Base-by-base conservation (phyloP, 2,797 vertebrate genomes). In the Falco rusticolus region DNA sequence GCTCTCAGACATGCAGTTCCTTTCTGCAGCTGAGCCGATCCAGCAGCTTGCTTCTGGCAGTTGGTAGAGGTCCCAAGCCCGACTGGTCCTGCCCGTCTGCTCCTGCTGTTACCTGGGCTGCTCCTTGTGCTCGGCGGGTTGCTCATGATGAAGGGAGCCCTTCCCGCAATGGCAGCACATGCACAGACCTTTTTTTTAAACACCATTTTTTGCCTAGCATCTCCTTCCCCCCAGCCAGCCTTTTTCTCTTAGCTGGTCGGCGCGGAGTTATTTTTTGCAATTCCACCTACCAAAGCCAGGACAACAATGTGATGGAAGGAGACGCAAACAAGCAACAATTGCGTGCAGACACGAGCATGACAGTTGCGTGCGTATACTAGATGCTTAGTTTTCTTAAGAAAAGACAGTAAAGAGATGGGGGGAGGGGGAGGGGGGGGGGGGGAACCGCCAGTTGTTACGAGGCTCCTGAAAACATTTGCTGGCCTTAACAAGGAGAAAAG, bases 11-110 rank as follows among this genome's bases (percentile, higher is more conserved):
- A 3, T 7, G 5, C 60, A 77, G 16, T 3, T 84, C n/a, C 8
- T 48, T 60, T 37, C 60, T 6, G 16, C 4, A 4, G 34, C 43
- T 3, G 5, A 34, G 45, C 50, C 41, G 54, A 28, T 8, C n/a
- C 4, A 28, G 4, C 18, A 41, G 15, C 37, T 45, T 72, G 48
- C 21, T 74, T 48, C 69, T 65, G 50, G 41, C 21, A 10, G 15
- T 17, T 2, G 10, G 24, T 45, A 13, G 24, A 9, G 18, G 6
- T 66, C 25, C 54, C 48, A 4, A 26, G 17, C 8, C 24, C 18
- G 6, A 1, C 2, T 29, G 6, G 6, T 5, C 56, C 75, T n/a
- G n/a, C 31, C 16, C 4, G 0, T 0, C 10, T 1, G 28, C 31
- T 29, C 43, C 33, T 3, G 0, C 16, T 14, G 37, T 29, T 10